Evolutionary conservation across 2,888 invertebrate genomes (phyloP).

Genomic region (Drosophila helvetica): DNA sequence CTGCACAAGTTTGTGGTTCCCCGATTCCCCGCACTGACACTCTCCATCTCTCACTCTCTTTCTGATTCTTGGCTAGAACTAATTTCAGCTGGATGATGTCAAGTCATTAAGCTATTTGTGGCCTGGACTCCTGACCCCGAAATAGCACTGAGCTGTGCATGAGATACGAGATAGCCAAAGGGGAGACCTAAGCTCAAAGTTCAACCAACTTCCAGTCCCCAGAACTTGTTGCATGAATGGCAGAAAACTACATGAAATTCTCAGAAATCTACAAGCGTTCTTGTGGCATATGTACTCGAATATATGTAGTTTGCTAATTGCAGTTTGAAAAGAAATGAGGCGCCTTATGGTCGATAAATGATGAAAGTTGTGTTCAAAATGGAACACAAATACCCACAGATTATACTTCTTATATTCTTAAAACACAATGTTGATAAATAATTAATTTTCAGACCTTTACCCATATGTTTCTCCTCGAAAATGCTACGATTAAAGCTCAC

Average conservation of each 20-base stretch:
- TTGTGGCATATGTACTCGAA: not conserved
- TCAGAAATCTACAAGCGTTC: not conserved
- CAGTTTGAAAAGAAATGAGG: not conserved
- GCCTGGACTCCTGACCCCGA: slow-evolving; percentile 14
- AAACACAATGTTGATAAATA: no score
- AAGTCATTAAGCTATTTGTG: slow-evolving; percentile 43
- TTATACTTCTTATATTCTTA: no score
- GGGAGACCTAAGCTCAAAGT: slow-evolving; percentile 13
- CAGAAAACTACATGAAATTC: slow-evolving; percentile 8
- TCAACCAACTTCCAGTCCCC: slow-evolving; percentile 10
- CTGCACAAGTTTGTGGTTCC: slow-evolving; percentile 34
- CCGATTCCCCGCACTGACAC: not conserved
- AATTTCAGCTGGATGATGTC: slow-evolving; percentile 47
- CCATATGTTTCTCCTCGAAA: no score
- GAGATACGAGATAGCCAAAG: not conserved
- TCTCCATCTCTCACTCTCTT: not conserved
- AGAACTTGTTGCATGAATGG: slow-evolving; percentile 48
- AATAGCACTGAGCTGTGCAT: slow-evolving; percentile 9
- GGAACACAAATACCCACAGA: no score
- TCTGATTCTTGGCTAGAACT: slow-evolving; percentile 37
- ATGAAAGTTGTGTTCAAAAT: not conserved
- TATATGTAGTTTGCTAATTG: not conserved
- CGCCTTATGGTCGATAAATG: not conserved
- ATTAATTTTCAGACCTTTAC: no score
- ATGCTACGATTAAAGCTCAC: no score